Base-by-base conservation (phyloP, 2,888 invertebrate genomes). In the Leucoma salicis region DNA sequence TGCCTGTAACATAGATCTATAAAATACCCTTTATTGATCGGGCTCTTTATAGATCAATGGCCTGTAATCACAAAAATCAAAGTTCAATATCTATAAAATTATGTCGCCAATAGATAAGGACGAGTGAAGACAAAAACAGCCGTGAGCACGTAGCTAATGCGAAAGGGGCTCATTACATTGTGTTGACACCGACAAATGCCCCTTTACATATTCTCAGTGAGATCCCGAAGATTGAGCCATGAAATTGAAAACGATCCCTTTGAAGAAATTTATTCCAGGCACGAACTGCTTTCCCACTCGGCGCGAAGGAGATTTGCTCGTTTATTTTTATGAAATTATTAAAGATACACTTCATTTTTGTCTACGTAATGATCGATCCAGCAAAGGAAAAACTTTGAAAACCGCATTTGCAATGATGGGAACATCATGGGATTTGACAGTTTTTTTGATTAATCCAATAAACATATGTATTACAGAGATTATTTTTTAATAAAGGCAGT, bases 161-260 rank as follows among this genome's bases (percentile, higher is more conserved):
- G 74, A 75, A 73, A 75, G 71, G 69, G 80, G 76, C 85, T 87
- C 87, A 86, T 88, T 86, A 88, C 81, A 82, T 69, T 74, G 82
- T 86, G 86, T 86, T 86, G 86, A 86, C 86, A 84, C 80, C 85
- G 84, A 86, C 85, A 86, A 86, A 87, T 86, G 87, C 82, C 86
- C 86, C 76, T 86, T 86, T 86, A 86, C 86, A 85, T 87, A 86
- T 84, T 87, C 86, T 78, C 80, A 73, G 78, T 75, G 78, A 87
- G 87, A 84, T 87, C 78, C 84, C 83, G 81, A 85, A 87, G 87
- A 89, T 88, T 85, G 85, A 89, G 86, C 87, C 86, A 88, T 88
- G 87, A 85, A 89, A 87, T 86, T 87, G 88, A 87, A 89, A 88
- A 88, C 87, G 87, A 88, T 83, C 88, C 82, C 86, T 85, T 82